Conservation (phyloP, 2,888 invertebrate species). For the Diloba caeruleocephala region DNA sequence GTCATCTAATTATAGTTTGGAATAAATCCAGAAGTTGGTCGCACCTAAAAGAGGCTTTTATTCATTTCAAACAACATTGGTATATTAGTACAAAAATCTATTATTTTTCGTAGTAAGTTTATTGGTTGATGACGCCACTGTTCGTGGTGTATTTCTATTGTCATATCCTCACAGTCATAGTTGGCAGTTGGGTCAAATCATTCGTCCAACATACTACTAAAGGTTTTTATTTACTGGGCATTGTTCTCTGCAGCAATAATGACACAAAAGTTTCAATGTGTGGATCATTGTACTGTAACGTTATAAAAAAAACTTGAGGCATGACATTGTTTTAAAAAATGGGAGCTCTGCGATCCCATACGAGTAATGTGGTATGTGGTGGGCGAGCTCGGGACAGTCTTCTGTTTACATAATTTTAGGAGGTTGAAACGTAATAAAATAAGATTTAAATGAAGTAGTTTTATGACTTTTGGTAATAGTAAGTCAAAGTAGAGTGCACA, state of each 20-base stretch:
- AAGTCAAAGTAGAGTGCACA: slow-evolving; percentile 6
- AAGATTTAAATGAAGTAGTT: slow-evolving; percentile 37
- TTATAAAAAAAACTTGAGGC: slow-evolving; percentile 46
- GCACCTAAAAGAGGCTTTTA: slow-evolving; percentile 31
- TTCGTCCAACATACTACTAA: slow-evolving; percentile 30
- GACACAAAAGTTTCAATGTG: slow-evolving; percentile 45
- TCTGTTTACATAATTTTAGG: slow-evolving; percentile 46
- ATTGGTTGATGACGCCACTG: slow-evolving; percentile 7
- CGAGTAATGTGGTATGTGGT: slow-evolving; percentile 32
- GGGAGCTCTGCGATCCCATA: slow-evolving; percentile 28
- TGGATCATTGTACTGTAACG: slow-evolving; percentile 49
- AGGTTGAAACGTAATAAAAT: slow-evolving; percentile 31
- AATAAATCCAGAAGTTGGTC: slow-evolving; percentile 39
- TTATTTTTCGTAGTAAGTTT: slow-evolving; percentile 26
- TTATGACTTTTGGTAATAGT: slow-evolving; percentile 8
- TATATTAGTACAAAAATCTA: slow-evolving; percentile 31
- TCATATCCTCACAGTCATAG: slow-evolving; percentile 6
- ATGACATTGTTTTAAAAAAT: slow-evolving; percentile 54
- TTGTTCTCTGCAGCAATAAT: slow-evolving; percentile 46
- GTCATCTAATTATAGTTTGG: slow-evolving; percentile 49
- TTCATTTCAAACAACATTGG: slow-evolving; percentile 22
- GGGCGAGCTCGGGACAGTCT: slow-evolving; percentile 26
- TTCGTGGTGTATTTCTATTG: slow-evolving; percentile 10
- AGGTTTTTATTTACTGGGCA: slow-evolving; percentile 47
- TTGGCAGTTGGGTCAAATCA: slow-evolving; percentile 28